Evolutionary conservation across 2,888 invertebrate species (phyloP), one percentile per base, ranked within the genome.

Genomic region (Eulithis testata): DNA sequence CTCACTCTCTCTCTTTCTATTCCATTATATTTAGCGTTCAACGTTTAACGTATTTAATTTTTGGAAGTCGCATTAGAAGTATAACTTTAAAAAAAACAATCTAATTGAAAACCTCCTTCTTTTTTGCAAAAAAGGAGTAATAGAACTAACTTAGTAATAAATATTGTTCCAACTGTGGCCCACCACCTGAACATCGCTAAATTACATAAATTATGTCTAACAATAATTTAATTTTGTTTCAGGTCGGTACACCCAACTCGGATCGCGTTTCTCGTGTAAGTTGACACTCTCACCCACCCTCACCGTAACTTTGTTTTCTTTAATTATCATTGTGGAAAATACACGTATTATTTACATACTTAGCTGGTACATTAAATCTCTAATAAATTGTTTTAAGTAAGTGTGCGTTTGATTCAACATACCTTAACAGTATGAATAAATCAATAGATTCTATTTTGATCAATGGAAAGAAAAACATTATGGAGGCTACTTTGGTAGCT

Each of bases 201-300:
- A 59, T 51, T 51, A 44, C 59, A 44, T 59, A 59, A 53, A 60
- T n/a, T n/a, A n/a, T 45, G 45, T 52, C 51, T 70, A 66, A 65
- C 61, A 66, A 68, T 64, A 54, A 9, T 21, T 73, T 68, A 53
- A 63, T 57, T 69, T 73, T 73, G 73, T 77, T 76, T 9, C 75
- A 77, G 76, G 76, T 73, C 37, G 40, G 76, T 73, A 59, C 55
- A 47, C 63, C 57, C 60, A 53, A 27, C 62, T 54, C 57, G 58
- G 65, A 58, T 74, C 65, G 55, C 27, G 61, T 72, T 68, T 58
- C 73, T 63, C 64, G 69, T 65, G 68, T 66, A 69, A 76, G 75
- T 71, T 71, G 68, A 76, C 62, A 69, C 66, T 55, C 58, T n/a
- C 57, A 57, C 61, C 61, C 49, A 52, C 50, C 57, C 64, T 69